Conservation (phyloP, 1,140 invertebrate species). For the Mycetomoellerius zeteki region DNA sequence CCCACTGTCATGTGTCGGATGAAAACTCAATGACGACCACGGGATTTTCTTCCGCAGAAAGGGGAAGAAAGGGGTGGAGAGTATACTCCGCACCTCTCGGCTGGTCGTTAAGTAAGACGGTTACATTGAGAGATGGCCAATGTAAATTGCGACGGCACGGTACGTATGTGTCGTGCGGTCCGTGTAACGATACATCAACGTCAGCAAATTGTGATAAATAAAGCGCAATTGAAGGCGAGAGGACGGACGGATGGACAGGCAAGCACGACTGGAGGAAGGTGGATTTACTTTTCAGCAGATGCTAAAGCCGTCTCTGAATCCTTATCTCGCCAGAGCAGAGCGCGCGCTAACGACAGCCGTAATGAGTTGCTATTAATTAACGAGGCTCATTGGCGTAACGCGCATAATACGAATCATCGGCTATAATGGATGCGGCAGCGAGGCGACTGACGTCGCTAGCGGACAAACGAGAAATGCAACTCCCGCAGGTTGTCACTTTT, state of each 20-base stretch:
- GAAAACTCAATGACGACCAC: conserved; percentile 68
- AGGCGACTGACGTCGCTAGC: conserved; percentile 19
- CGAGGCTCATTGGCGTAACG: conserved; percentile 59
- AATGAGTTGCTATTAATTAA: conserved; percentile 67
- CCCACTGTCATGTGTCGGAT: conserved; percentile 64
- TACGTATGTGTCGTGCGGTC: conserved; percentile 78
- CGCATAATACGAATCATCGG: conserved; percentile 61
- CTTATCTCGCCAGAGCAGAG: conserved; percentile 49
- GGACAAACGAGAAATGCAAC: conserved; percentile 37
- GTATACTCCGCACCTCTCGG: conserved; percentile 61
- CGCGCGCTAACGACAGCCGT: conserved; percentile 56
- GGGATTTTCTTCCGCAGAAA: conserved; percentile 57
- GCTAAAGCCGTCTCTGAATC: conserved; percentile 51
- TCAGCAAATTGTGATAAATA: conserved; percentile 86
- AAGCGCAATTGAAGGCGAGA: conserved; percentile 83
- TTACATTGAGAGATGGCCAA: conserved; percentile 85
- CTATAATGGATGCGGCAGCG: conserved; percentile 48
- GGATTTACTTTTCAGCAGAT: conserved; percentile 60
- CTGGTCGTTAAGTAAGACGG: conserved; percentile 83
- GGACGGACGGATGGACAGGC: conserved; percentile 32
- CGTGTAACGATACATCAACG: conserved; percentile 84
- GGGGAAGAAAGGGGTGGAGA: neutral
- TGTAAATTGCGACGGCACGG: conserved; percentile 84
- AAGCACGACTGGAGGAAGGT: conserved; percentile 41
- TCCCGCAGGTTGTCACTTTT: conserved; percentile 31